These are phyloP conservation scores for Onychomys arenicola DNA, from an alignment of 2,797 vertebrate genomes.

Conservation along the genomic window DNA sequence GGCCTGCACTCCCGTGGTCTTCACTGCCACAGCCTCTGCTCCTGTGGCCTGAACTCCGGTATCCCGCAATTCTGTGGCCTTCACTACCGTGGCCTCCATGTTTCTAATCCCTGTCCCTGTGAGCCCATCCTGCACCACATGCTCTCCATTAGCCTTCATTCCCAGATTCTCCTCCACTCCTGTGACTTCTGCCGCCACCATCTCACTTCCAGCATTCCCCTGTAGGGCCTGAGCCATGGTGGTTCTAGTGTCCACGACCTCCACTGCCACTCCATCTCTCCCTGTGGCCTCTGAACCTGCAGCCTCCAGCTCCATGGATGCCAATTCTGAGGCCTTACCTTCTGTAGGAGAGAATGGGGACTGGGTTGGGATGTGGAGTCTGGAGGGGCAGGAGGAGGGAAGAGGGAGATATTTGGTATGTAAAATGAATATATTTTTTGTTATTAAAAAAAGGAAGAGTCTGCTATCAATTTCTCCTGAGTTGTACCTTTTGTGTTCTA, in stretches of 20 bases:
- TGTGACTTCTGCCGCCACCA: fast-evolving
- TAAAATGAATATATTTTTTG: too few species aligned
- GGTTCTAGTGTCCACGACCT: not conserved
- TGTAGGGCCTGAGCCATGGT: not conserved
- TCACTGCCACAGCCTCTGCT: not conserved
- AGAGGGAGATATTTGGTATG: too few species aligned
- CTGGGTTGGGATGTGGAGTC: too few species aligned
- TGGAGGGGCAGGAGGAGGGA: too few species aligned
- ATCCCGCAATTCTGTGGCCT: not conserved
- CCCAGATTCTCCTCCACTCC: not conserved
- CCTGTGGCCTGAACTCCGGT: not conserved
- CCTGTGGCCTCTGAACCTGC: fast-evolving
- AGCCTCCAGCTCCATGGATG: fast-evolving
- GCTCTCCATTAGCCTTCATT: not conserved
- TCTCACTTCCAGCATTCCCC: fast-evolving
- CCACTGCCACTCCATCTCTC: not conserved
- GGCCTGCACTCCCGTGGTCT: not conserved
- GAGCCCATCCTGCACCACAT: not conserved
- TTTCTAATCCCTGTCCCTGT: not conserved
- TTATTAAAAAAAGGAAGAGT: too few species aligned
- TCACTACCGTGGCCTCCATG: not conserved
- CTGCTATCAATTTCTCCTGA: too few species aligned
- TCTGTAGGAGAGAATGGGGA: too few species aligned
- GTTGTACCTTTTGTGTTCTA: too few species aligned
- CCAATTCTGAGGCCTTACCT: not conserved